These are phyloP conservation scores for Bos javanicus DNA, from an alignment of 2,113 vertebrate species.

Conservation along the genomic window DNA sequence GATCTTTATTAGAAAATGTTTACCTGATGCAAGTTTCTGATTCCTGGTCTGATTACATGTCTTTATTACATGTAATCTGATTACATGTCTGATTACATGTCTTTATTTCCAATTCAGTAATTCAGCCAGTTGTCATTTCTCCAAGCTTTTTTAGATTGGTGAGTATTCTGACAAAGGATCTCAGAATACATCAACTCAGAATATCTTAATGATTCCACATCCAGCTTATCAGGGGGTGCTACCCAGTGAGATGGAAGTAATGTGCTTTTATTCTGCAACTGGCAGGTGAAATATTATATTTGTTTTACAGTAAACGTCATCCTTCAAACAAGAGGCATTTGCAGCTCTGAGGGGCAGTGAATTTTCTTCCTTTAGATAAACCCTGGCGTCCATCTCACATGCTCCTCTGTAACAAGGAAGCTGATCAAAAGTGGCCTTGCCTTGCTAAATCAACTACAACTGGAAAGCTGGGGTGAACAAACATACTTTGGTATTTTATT, in stretches of 20 bases:
- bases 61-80: neutral
- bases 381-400: neutral
- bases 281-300: slow-evolving; percentile 42
- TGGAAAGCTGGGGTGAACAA: neutral
- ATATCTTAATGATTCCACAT: neutral
- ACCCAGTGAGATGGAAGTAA: neutral
- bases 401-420: neutral
- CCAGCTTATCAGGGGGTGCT: neutral
- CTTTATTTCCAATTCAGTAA: slow-evolving; percentile 18
- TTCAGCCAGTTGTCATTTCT: neutral
- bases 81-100: neutral
- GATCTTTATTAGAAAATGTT: neutral
- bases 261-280: slow-evolving; percentile 35
- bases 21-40: neutral
- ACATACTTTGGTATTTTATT: slow-evolving; percentile 10
- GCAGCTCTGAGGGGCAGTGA: slow-evolving; percentile 2
- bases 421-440: neutral
- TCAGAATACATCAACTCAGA: neutral
- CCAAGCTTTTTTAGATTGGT: neutral
- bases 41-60: neutral
- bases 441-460: neutral
- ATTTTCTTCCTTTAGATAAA: slow-evolving; percentile 51
- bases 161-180: neutral
- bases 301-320: slow-evolving; percentile 48
- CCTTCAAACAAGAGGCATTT: slow-evolving; percentile 40